These are phyloP conservation scores for Halcyon chelicuti DNA, from an alignment of 2,797 vertebrate species.

Conservation along the genomic window DNA sequence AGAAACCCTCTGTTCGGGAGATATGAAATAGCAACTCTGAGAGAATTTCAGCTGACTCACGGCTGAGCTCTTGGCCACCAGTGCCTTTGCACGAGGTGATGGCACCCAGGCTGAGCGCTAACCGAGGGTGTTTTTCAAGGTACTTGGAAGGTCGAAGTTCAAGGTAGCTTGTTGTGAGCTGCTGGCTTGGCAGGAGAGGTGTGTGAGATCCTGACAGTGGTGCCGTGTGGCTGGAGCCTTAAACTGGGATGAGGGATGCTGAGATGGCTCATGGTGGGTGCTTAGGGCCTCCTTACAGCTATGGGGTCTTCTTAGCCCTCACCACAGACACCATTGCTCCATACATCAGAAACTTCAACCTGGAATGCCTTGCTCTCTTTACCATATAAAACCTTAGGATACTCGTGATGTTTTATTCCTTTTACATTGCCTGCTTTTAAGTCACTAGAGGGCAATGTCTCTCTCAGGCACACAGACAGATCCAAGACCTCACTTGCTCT, in stretches of 20 bases:
- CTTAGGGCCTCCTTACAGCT: not conserved
- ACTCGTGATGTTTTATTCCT: not conserved
- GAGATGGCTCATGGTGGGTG: not conserved
- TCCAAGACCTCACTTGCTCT: not conserved
- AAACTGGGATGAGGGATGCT: not conserved
- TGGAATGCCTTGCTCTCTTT: not conserved
- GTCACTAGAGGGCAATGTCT: constrained; percentile 57
- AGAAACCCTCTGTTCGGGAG: not conserved
- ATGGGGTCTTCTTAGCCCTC: not conserved
- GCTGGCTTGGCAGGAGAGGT: not conserved
- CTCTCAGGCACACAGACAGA: rapidly evolving
- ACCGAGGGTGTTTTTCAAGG: not conserved
- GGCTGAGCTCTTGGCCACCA: not conserved
- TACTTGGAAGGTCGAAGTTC: not conserved
- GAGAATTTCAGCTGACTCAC: not conserved
- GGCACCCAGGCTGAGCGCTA: not conserved
- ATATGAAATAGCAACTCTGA: not conserved
- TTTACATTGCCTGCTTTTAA: not conserved
- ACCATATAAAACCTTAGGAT: not conserved
- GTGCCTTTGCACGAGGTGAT: not conserved
- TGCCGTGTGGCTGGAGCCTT: not conserved
- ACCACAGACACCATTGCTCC: not conserved
- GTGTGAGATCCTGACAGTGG: not conserved
- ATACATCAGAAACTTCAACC: not conserved
- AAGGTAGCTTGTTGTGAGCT: not conserved